A percentile compares a stretch with the other conserved stretches of the same genome.
Evolutionary conservation across 2,797 vertebrate genomes (phyloP).

Genomic region (Sebastes matsubarae): DNA sequence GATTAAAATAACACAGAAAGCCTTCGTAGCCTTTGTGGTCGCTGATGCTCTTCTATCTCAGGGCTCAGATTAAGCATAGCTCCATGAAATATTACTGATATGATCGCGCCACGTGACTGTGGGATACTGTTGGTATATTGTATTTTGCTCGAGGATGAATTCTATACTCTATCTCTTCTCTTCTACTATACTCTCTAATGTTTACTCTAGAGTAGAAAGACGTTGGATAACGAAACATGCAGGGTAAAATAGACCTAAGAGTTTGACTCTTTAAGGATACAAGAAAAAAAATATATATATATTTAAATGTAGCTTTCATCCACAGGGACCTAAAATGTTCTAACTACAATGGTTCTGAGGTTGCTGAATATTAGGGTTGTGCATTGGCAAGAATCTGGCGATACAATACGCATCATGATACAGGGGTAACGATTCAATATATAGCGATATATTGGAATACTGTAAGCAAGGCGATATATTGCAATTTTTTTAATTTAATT

Average conservation of each 20-base stretch:
- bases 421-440: no score
- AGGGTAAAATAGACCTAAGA: neutral
- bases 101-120: constrained; percentile 19
- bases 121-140: neutral
- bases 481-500: no score
- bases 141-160: neutral
- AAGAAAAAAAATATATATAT: neutral
- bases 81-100: constrained; percentile 35
- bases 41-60: constrained; percentile 21
- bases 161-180: neutral
- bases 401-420: no score
- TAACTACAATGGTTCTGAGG: neutral
- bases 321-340: neutral
- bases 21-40: constrained; percentile 29
- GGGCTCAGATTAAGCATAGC: constrained; percentile 38
- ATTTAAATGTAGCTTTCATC: neutral
- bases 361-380: neutral
- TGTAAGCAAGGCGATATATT: no score
- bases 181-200: no score
- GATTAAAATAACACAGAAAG: constrained; percentile 41
- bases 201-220: neutral
- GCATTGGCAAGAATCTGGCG: no score
- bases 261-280: neutral
- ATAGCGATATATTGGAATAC: no score
- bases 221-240: neutral